Base-by-base conservation (phyloP, 2,888 invertebrate species). In the Hypena proboscidalis region DNA sequence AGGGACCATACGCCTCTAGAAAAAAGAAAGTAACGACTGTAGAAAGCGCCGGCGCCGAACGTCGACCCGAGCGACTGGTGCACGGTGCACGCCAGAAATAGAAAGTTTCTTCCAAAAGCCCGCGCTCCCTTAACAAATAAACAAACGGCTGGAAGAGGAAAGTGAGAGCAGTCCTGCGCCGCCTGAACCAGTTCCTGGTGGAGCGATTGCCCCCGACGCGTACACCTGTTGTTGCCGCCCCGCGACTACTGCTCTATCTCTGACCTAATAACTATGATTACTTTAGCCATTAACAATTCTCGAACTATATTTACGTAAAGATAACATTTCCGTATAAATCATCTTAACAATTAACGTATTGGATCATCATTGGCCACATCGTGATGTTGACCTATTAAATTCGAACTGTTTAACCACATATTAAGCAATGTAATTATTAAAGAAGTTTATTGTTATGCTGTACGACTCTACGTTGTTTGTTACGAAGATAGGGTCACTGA, bases 21-120 rank as follows among this genome's bases (percentile, higher is more conserved):
- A 87, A 89, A 90, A 89, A 88, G 89, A 90, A 90, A 89, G 88
- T 89, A 83, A 81, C 79, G 33, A 64, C 72, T 79, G 80, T 89
- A 89, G 90, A 90, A 90, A 90, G 90, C 85, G 85, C 80, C 74
- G 72, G 72, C 75, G 71, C 64, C 79, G 87, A 80, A 68, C 89
- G 76, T 84, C 87, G 87, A 88, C 88, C 86, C 83, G 85, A 65
- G n/a, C n/a, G n/a, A n/a, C n/a, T n/a, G 70, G 80, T 78, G 79
- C 85, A 76, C 80, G 79, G 75, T 77, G 76, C 73, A 50, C 78
- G 83, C 82, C 86, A 86, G 89, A 90, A 90, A 90, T 89, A 90
- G 90, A 90, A 90, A 90, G 90, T 89, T 80, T 67, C 77, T 72
- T 82, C 84, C 81, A 76, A 85, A 85, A 86, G 74, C 79, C 77